Base-by-base conservation (phyloP, 2,797 vertebrate species). In the Valencia hispanica region DNA sequence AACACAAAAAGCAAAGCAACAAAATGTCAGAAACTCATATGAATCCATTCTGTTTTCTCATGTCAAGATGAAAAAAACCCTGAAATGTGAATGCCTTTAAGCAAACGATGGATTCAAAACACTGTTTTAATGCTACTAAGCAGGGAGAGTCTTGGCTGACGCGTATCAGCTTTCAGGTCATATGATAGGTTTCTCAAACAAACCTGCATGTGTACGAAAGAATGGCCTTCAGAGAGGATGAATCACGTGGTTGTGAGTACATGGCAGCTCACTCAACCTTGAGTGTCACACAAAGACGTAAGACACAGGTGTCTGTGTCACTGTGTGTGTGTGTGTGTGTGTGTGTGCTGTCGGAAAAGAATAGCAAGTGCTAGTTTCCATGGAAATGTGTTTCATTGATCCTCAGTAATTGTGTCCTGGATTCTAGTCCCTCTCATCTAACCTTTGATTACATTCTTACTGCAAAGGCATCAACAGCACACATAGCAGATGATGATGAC, bases 281-380 rank as follows among this genome's bases (percentile, higher is more conserved):
- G 65, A 82, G 70, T 47, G 32, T 48, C 79, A 74, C 70, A 72
- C 70, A 83, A 70, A 87, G 76, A 66, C 68, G 53, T 77, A 72
- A 75, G 51, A 74, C 41, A 66, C 78, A 81, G 68, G 80, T 66
- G 50, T 69, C 30, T 30, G 32, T 48, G 63, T 76, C 72, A 68
- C 68, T 57, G 69, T 73, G 65, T 72, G 55, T 45, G 6, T 48
- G 79, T 75, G 47, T 50, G 47, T 50, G 47, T 50, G 47, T 20
- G 47, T 50, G 66, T 32, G 6, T 53, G 80, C 78, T 20, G 11
- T 76, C 74, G 74, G 70, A 68, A 55, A 47, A 81, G 48, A 70
- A 74, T 30, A 47, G 71, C 45, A 43, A 20, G 81, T 57, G 43
- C 61, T 66, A 1, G 91, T 90, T 87, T 84, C 89, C 78, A 91